Evolutionary conservation across 2,797 vertebrate species (phyloP), one percentile per base, ranked within the genome.

Genomic region (Epinephelus coioides): DNA sequence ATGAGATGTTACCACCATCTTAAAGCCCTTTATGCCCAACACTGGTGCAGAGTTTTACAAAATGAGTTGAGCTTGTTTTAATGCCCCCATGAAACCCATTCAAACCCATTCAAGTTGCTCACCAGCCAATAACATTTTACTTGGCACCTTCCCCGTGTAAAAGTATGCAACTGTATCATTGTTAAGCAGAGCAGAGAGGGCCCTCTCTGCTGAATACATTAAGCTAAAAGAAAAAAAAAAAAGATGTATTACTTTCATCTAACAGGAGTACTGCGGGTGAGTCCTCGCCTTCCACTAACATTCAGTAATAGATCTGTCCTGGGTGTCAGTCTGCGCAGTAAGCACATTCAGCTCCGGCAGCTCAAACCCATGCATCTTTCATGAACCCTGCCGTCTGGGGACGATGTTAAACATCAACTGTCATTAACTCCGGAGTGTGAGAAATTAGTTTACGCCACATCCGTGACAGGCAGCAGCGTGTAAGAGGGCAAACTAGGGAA

Each of bases 311-410:
- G 76, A 92, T 91, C 78, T 78, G 82, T 92, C 80, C 82, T 73
- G 67, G 34, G 81, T 78, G 89, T 93, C 87, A 83, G 82, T 62
- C 74, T 91, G 91, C 81, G 27, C 68, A 56, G 88, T 90, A 83
- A 91, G 90, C 86, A 89, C 83, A 84, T 89, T 90, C 77, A 47
- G 84, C 87, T 74, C 73, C 61, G 5, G 85, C 88, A 77, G 84
- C 87, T 79, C 78, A 49, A 64, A 49, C 0, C 69, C 88, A 91
- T 94, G 92, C 90, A 94, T 94, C 86, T 94, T 94, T 94, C 90
- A 93, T 93, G 90, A 95, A 86, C 69, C 67, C 81, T 10, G 88
- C 86, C 3, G 78, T 86, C 90, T 85, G 81, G 90, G 89, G 88
- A 93, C 82, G 68, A 84, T 91, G 91, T 93, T 90, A 80, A 88